Percentiles rank a stretch among this genome's conserved stretches.
Evolutionary conservation across 2,797 vertebrate genomes (phyloP).

Genomic region (Yasuhikotakia modesta): DNA sequence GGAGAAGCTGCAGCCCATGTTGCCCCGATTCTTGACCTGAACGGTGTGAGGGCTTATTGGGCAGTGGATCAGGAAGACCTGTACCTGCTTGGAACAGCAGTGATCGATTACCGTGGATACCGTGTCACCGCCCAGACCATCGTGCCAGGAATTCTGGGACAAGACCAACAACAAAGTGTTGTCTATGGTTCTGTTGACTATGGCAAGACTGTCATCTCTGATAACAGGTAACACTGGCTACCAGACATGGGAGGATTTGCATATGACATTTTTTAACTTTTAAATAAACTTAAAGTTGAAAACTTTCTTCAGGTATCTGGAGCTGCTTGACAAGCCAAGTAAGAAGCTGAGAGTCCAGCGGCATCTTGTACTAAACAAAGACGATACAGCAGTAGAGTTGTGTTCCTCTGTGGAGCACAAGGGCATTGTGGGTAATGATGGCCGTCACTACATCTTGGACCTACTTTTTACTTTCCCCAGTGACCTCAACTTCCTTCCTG

Average conservation of each 20-base stretch:
- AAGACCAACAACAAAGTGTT: constrained; percentile 90
- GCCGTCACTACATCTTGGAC: constrained; percentile 91
- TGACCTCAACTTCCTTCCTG: constrained; percentile 88
- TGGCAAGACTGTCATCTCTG: constrained; percentile 83
- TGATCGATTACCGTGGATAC: constrained; percentile 92
- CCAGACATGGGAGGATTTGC: no score
- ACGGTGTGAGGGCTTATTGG: constrained; percentile 87
- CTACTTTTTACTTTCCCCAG: constrained; percentile 90
- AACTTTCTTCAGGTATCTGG: constrained; percentile 80
- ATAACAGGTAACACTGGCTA: constrained; percentile 47
- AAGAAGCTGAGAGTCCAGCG: constrained; percentile 86
- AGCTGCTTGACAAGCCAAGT: constrained; percentile 89
- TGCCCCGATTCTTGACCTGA: constrained; percentile 89
- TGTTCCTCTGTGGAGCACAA: constrained; percentile 93
- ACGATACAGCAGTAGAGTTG: constrained; percentile 82
- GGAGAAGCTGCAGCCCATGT: constrained; percentile 89
- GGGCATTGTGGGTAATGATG: constrained; percentile 92
- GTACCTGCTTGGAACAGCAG: constrained; percentile 87
- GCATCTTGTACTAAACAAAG: constrained; percentile 89
- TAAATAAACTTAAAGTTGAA: no score
- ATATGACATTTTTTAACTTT: no score
- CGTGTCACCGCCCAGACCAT: constrained; percentile 92
- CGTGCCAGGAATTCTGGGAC: constrained; percentile 91
- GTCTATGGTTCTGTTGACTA: constrained; percentile 94
- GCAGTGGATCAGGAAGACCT: constrained; percentile 87